Percentiles rank a stretch among this genome's conserved stretches.
These are phyloP conservation scores for Tyrophagus putrescentiae DNA, from an alignment of 1,140 invertebrate species.

Conservation along the genomic window DNA sequence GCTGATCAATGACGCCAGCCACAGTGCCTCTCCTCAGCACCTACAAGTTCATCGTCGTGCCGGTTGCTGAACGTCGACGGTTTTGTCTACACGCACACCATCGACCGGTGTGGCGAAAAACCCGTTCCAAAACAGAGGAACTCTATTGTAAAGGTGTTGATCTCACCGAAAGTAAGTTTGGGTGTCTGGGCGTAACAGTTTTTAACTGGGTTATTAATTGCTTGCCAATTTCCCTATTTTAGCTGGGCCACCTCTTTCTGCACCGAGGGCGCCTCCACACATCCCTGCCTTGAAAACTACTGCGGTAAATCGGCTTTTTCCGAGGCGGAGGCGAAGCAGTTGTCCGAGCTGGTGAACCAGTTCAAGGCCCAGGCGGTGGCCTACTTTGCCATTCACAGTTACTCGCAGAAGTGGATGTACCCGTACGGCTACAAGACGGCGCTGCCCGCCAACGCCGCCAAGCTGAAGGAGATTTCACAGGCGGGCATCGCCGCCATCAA, in stretches of 20 bases:
- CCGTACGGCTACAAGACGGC: slow-evolving; percentile 52
- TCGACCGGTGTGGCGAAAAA: slow-evolving; percentile 30
- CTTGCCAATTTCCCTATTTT: not conserved
- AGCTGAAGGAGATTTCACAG: not conserved
- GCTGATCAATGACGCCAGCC: slow-evolving; percentile 40
- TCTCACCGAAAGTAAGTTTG: slow-evolving; percentile 29
- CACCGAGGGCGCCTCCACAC: slow-evolving; percentile 7
- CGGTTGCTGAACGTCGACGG: slow-evolving; percentile 56
- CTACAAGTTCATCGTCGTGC: slow-evolving; percentile 46
- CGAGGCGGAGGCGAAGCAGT: slow-evolving; percentile 29
- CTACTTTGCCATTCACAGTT: slow-evolving; percentile 27
- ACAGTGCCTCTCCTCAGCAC: slow-evolving; percentile 30
- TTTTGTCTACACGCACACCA: slow-evolving; percentile 41
- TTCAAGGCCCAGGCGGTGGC: slow-evolving; percentile 26
- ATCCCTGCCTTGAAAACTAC: slow-evolving; percentile 28
- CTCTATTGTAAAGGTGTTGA: slow-evolving; percentile 27
- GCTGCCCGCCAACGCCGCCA: slow-evolving; percentile 34
- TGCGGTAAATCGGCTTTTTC: slow-evolving; percentile 29
- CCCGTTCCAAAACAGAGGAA: slow-evolving; percentile 19
- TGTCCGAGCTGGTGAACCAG: slow-evolving; percentile 23
- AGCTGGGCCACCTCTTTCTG: slow-evolving; percentile 16
- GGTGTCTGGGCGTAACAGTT: not conserved
- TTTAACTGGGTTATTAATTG: not conserved
- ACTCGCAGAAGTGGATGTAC: slow-evolving; percentile 38
- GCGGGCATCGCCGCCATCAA: slow-evolving; percentile 18